Evolutionary conservation across 2,113 vertebrate genomes (phyloP).

Genomic region (Rhizomys pruinosus): DNA sequence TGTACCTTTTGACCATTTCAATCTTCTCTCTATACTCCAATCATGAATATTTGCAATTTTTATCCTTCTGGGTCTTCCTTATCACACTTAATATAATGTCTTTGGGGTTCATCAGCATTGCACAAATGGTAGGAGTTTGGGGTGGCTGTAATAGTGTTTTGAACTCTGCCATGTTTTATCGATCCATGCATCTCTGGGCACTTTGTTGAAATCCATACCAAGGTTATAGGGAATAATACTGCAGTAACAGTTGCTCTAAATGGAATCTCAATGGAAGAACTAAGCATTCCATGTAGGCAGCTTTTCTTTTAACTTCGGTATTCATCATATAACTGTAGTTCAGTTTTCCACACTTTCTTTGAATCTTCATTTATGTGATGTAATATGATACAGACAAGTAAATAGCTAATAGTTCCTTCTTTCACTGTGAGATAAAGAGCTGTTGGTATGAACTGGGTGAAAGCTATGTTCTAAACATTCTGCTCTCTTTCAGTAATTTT

Average conservation of each 20-base stretch:
- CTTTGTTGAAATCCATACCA: neutral
- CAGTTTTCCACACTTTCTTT: neutral
- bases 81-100: neutral
- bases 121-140: neutral
- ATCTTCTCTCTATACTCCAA: neutral
- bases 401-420: neutral
- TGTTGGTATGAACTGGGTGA: neutral
- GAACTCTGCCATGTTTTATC: neutral
- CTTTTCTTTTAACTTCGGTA: neutral
- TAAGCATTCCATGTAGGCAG: neutral
- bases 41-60: neutral
- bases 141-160: neutral
- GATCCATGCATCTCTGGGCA: neutral
- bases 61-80: neutral
- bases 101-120: neutral
- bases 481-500: neutral
- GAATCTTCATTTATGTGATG: neutral
- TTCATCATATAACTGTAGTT: neutral
- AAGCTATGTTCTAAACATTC: neutral
- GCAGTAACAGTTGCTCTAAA: neutral
- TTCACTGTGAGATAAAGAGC: neutral
- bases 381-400: neutral
- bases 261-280: neutral
- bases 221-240: neutral
- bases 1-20: neutral